These are phyloP conservation scores for Athene noctua DNA, from an alignment of 2,113 vertebrate genomes.

Conservation along the genomic window DNA sequence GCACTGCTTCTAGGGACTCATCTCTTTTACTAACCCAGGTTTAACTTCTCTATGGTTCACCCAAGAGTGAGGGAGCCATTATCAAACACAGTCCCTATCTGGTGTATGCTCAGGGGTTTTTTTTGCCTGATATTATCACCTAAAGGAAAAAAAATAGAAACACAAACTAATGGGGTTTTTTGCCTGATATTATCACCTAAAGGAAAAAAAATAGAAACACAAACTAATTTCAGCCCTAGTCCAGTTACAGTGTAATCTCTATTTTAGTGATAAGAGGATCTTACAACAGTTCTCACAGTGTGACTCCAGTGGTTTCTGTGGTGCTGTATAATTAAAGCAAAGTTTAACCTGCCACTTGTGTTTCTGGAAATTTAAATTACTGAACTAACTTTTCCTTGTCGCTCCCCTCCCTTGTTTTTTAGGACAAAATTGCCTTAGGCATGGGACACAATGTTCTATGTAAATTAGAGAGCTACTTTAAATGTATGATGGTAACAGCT, in stretches of 20 bases:
- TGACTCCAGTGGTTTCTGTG: neutral
- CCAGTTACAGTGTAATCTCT: neutral
- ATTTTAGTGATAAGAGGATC: neutral
- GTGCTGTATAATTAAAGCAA: slow-evolving; percentile 43
- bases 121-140: neutral
- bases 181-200: neutral
- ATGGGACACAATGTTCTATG: neutral
- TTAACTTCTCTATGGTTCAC: neutral
- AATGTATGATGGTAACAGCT: neutral
- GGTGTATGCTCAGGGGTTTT: neutral
- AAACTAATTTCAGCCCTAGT: neutral
- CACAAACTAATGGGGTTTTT: neutral
- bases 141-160: neutral
- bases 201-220: neutral
- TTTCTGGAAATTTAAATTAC: slow-evolving; percentile 39
- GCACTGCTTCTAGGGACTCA: neutral
- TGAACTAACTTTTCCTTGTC: neutral
- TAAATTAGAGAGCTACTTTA: neutral
- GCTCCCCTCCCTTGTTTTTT: neutral
- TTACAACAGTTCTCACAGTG: neutral
- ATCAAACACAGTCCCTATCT: accelerated
- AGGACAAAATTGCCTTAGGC: neutral
- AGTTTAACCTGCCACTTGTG: neutral
- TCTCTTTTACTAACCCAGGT: neutral
- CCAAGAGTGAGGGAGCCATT: neutral